These are phyloP conservation scores for Itoplectis maculator DNA, from an alignment of 2,888 invertebrate genomes.

Conservation along the genomic window DNA sequence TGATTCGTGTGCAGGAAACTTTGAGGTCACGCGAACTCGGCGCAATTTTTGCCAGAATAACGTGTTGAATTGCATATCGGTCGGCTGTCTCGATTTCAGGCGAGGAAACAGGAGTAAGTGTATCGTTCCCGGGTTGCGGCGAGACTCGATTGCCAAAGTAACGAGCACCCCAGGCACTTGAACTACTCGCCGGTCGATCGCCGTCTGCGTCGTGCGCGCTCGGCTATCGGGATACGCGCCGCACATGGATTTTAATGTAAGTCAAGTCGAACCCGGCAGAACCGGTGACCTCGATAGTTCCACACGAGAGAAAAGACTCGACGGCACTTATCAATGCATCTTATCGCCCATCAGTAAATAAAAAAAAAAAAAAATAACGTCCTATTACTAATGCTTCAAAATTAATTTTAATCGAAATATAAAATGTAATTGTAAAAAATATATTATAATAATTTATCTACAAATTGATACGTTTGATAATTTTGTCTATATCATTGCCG, in stretches of 20 bases:
- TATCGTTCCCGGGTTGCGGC: constrained; percentile 12
- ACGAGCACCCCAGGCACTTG: constrained; percentile 15
- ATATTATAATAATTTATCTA: neutral
- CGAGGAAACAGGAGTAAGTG: constrained; percentile 25
- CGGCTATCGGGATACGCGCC: constrained; percentile 30
- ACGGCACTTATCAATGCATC: too few relatives aligned
- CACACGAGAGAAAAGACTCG: neutral
- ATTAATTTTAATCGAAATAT: too few relatives aligned
- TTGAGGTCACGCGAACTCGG: constrained; percentile 29
- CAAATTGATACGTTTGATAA: neutral
- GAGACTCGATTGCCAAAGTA: constrained; percentile 50
- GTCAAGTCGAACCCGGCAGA: constrained; percentile 8
- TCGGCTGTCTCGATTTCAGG: constrained; percentile 45
- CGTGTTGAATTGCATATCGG: constrained; percentile 35
- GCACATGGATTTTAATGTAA: constrained; percentile 25
- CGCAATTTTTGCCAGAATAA: constrained; percentile 7
- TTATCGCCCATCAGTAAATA: too few relatives aligned
- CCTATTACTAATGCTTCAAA: neutral
- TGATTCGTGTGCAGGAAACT: constrained; percentile 1
- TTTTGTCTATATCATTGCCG: neutral
- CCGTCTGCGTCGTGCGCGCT: neutral
- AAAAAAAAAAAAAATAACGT: neutral
- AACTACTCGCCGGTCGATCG: constrained; percentile 21
- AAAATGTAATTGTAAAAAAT: too few relatives aligned
- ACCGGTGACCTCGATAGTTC: constrained; percentile 41